Conservation (phyloP, 2,888 invertebrate species). For the Sympetrum striolatum region DNA sequence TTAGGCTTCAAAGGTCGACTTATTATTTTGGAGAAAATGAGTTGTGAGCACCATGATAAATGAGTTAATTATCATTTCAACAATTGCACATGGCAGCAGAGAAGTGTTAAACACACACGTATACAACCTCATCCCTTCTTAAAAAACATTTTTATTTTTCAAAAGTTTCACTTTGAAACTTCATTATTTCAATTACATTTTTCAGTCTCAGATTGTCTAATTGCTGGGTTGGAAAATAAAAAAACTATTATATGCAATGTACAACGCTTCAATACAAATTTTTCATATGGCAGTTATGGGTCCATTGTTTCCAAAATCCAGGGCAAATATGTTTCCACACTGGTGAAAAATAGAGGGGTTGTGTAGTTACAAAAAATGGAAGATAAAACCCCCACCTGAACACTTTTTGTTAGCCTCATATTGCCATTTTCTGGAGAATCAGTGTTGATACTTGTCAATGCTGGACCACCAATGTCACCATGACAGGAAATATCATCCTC, state of each 20-base stretch:
- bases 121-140: not conserved
- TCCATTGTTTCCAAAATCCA: constrained; percentile 8
- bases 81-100: too few species aligned
- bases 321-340: not conserved
- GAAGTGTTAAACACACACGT: too few species aligned
- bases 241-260: not conserved
- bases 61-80: too few species aligned
- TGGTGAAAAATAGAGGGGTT: not conserved
- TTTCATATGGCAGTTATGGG: not conserved
- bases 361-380: not conserved
- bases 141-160: not conserved
- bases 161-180: too few species aligned
- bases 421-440: not conserved
- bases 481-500: not conserved
- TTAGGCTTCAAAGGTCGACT: too few species aligned
- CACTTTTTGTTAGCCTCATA: not conserved
- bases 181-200: not conserved
- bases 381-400: not conserved
- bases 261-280: not conserved
- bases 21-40: too few species aligned
- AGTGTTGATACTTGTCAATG: not conserved
- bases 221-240: not conserved
- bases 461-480: not conserved
- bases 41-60: too few species aligned
- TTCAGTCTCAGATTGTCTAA: too few species aligned